These are phyloP conservation scores for Marmota flaviventris DNA, from an alignment of 2,113 vertebrate genomes.

Conservation along the genomic window DNA sequence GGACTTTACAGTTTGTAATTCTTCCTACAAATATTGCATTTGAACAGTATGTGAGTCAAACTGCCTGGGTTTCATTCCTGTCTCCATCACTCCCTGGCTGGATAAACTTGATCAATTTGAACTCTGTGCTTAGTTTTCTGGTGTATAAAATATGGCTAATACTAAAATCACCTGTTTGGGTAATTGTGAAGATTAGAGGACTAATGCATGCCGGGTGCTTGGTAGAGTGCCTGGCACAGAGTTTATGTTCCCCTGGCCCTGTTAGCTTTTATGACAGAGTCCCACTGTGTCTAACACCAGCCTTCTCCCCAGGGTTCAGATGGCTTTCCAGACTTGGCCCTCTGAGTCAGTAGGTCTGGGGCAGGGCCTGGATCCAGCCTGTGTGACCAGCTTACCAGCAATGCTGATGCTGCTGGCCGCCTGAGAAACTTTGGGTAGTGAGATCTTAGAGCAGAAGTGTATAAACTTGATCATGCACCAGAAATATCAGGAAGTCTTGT, in stretches of 20 bases:
- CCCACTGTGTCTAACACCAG: background rate
- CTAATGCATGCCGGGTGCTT: background rate
- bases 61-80: background rate
- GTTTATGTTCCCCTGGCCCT: background rate
- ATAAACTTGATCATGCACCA: background rate
- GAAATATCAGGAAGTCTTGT: background rate
- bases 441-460: background rate
- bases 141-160: background rate
- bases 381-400: background rate
- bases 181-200: background rate
- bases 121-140: background rate
- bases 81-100: background rate
- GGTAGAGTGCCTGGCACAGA: background rate
- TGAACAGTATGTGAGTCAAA: background rate
- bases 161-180: background rate
- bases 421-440: background rate
- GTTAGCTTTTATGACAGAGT: background rate
- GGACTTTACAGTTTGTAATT: background rate
- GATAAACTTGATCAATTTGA: background rate
- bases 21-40: background rate
- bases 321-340: background rate
- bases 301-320: background rate
- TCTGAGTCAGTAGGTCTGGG: background rate
- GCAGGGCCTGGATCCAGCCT: background rate
- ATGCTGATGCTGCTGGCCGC: background rate